phyloP scores from a whole-genome alignment of 2,113 vertebrate genomes.

The Rhea pennata region DNA sequence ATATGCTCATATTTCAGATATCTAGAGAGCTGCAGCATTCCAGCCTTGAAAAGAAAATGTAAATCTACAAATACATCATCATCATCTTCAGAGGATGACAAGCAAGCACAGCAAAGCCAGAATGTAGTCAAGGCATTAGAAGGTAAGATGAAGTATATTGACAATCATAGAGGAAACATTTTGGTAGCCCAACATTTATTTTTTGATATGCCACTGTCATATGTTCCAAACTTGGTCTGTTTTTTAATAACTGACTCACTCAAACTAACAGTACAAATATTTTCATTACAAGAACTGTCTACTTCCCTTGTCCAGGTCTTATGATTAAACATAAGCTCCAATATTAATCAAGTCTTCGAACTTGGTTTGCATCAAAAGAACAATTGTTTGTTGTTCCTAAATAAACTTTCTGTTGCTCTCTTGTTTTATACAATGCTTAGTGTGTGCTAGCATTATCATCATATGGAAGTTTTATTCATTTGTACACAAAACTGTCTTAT shows the following conservation, averaged over 20 bases:
- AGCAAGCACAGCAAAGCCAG: conserved; percentile 57
- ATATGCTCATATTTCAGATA: conserved; percentile 75
- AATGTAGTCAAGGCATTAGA: conserved; percentile 36
- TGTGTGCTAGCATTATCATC: neutral
- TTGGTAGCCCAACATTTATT: neutral
- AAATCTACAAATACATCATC: conserved; percentile 79
- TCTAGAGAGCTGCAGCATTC: conserved; percentile 84
- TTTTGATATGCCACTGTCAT: neutral
- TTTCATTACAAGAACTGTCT: neutral
- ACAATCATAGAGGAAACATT: neutral
- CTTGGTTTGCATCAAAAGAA: neutral
- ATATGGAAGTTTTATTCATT: neutral
- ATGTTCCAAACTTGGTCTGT: neutral
- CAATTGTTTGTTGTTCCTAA: neutral
- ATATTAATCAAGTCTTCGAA: neutral
- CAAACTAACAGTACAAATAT: neutral
- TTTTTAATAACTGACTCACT: neutral
- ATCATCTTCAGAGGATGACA: conserved; percentile 86
- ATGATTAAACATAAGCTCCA: neutral
- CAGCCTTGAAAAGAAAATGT: conserved; percentile 87
- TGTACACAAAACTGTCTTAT: neutral
- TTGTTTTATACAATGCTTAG: neutral
- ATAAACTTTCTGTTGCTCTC: neutral
- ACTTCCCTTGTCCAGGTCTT: neutral
- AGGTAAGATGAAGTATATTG: conserved; percentile 66